phyloP scores from a whole-genome alignment of 2,113 vertebrate genomes.

The rat (Rattus norvegicus) region DNA sequence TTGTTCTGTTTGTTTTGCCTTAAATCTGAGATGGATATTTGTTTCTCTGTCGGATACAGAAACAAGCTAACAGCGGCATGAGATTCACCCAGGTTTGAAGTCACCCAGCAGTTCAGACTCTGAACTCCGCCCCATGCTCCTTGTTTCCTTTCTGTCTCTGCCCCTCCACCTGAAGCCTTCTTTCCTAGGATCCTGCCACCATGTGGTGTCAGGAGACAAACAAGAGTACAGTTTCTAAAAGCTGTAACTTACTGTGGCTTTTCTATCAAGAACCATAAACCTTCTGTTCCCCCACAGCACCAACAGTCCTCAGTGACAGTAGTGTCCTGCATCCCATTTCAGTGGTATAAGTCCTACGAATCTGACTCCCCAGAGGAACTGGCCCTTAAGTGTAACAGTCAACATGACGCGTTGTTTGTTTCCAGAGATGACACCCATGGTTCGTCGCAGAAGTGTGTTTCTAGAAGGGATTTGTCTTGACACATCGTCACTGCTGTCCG shows the following conservation, averaged over 20 bases:
- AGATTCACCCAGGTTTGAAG: background rate
- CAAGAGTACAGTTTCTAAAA: background rate
- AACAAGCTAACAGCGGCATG: background rate
- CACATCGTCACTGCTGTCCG: background rate
- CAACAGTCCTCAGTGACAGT: background rate
- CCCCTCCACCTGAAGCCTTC: background rate
- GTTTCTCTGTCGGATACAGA: background rate
- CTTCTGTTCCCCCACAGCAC: background rate
- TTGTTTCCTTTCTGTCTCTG: background rate
- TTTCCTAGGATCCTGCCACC: slow-evolving; percentile 20
- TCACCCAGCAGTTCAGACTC: background rate
- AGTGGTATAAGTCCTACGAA: background rate
- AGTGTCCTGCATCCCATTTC: background rate
- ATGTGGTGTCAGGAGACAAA: background rate
- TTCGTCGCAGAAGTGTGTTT: slow-evolving; percentile 20
- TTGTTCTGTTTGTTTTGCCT: background rate
- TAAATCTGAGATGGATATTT: background rate
- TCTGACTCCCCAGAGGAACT: background rate
- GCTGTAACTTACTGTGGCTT: background rate
- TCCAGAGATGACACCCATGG: background rate
- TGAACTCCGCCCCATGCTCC: background rate
- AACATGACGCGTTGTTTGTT: background rate
- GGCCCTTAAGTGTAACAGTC: background rate
- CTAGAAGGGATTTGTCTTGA: slow-evolving; percentile 1
- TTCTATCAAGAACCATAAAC: background rate